Evolutionary conservation across 2,888 invertebrate species (phyloP).

Genomic region (Galeopsomyia nigrocyanea): DNA sequence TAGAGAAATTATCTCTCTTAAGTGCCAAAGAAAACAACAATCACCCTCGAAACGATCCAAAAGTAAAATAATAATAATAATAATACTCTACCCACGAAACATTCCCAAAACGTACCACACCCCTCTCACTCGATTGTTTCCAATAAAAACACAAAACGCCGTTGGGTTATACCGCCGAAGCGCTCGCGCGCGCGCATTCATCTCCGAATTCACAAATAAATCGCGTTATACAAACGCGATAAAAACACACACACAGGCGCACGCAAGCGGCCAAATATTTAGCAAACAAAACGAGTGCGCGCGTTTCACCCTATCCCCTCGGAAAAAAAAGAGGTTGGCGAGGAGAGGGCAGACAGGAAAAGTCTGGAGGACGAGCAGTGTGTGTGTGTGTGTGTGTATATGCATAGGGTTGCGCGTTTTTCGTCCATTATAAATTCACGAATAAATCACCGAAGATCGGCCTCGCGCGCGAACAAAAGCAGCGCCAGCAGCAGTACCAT

Average conservation of each 20-base stretch:
- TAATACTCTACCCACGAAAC: too few relatives aligned
- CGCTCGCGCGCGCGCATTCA: not conserved
- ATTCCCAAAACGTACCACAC: too few relatives aligned
- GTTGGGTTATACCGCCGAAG: too few relatives aligned
- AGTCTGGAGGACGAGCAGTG: not conserved
- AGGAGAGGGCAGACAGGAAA: not conserved
- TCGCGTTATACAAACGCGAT: not conserved
- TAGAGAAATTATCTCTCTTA: too few relatives aligned
- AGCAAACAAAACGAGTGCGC: conserved; percentile 10
- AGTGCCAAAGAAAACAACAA: too few relatives aligned
- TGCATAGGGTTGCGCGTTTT: conserved; percentile 21
- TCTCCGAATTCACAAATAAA: not conserved
- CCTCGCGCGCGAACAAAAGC: conserved; percentile 27
- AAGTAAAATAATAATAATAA: too few relatives aligned
- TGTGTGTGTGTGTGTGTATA: not conserved
- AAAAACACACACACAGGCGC: not conserved
- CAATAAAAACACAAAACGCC: too few relatives aligned
- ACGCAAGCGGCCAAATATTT: conserved; percentile 23
- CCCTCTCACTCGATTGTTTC: too few relatives aligned
- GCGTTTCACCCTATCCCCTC: too few relatives aligned
- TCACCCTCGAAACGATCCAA: too few relatives aligned
- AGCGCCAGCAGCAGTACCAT: conserved; percentile 15
- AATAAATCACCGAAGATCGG: conserved; percentile 44
- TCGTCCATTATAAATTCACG: conserved; percentile 37
- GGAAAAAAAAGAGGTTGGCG: too few relatives aligned